Conservation (phyloP, 2,888 invertebrate genomes). For the Meganola albula region DNA sequence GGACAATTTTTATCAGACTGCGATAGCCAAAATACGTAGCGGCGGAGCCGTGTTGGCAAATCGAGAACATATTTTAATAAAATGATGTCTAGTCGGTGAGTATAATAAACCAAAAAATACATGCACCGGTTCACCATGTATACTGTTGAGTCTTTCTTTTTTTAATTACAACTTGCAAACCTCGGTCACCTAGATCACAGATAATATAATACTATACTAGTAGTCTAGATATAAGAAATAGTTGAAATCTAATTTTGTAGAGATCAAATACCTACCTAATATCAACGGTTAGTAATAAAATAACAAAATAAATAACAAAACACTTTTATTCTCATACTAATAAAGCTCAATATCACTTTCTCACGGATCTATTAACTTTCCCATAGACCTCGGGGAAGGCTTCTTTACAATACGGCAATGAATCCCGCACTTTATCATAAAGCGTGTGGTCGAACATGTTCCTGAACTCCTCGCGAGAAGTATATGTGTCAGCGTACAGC, state of each 20-base stretch:
- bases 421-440: constrained; percentile 81
- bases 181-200: neutral
- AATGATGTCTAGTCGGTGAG: too few relatives aligned
- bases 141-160: too few relatives aligned
- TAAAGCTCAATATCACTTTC: constrained; percentile 45
- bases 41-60: too few relatives aligned
- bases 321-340: neutral
- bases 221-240: neutral
- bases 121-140: too few relatives aligned
- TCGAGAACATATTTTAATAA: too few relatives aligned
- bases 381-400: constrained; percentile 91
- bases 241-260: neutral
- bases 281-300: neutral
- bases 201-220: neutral
- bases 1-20: too few relatives aligned
- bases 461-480: constrained; percentile 84
- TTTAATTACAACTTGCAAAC: neutral
- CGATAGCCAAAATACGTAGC: too few relatives aligned
- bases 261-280: neutral
- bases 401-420: constrained; percentile 76
- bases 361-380: constrained; percentile 80
- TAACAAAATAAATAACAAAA: neutral
- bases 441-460: constrained; percentile 88
- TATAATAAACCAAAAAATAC: too few relatives aligned
- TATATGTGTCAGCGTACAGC: constrained; percentile 90